Base-by-base conservation (phyloP, 2,888 invertebrate genomes). In the Nipponacmea schrenckii region DNA sequence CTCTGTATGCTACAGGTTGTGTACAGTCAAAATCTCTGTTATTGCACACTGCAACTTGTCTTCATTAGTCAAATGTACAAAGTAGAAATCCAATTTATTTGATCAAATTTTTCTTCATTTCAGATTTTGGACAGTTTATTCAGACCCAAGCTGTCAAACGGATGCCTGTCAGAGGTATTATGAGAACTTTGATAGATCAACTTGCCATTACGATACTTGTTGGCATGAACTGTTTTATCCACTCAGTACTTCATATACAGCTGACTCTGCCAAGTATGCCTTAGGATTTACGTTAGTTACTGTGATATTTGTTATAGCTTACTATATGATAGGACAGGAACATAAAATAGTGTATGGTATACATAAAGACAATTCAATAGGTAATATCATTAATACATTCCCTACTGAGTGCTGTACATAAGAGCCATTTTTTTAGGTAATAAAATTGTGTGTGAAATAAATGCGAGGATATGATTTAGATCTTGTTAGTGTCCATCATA, bases 151-250 rank as follows among this genome's bases (percentile, higher is more conserved):
- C 20, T 73, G 73, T 46, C 67, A 64, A 12, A 70, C 76, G 0
- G 74, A 75, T 65, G 62, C 71, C 12, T 77, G 77, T 67, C 72
- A 69, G 26, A 76, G 81, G 8, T 81, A 75, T 69, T 75, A 72
- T 64, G 73, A 75, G 8, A 66, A 75, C 67, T 73, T 81, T 71
- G 81, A 81, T 65, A 74, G 73, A 46, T 72, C 72, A 20, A 73
- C 80, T 0, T 84, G 84, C 68, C 79, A 80, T 44, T 76, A 76
- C 2, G 84, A 83, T 69, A 73, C 79, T 0, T 84, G 84, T 69
- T 83, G 83, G 83, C 78, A 80, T 20, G 80, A 83, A 46, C 75
- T 84, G 39, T 79, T 83, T 15, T 83, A 83, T 70, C 84, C 84
- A 4, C 62, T 83, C 31, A 74, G 77, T 12, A 62, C 71, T 17